Evolutionary conservation across 1,140 invertebrate genomes (phyloP).

Genomic region (Apolygus lucorum): DNA sequence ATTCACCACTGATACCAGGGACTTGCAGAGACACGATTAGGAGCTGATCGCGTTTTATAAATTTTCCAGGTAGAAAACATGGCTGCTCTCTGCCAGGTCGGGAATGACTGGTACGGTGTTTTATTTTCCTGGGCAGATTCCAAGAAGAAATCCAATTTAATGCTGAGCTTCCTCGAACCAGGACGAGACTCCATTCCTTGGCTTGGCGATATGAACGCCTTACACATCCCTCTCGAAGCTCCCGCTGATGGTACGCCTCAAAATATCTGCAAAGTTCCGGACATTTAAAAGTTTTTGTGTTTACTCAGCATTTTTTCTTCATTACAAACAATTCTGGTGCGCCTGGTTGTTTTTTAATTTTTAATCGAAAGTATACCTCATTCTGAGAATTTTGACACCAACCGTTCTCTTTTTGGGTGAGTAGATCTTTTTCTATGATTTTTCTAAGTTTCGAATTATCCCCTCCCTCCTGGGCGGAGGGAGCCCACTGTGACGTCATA

Average conservation of each 20-base stretch:
- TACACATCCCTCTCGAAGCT: slow-evolving; percentile 48
- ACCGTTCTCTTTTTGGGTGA: too few relatives aligned
- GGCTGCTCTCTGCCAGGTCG: slow-evolving; percentile 67
- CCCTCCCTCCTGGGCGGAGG: background rate
- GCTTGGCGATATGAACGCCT: slow-evolving; percentile 69
- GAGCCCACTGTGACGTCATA: too few relatives aligned
- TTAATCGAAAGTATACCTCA: too few relatives aligned
- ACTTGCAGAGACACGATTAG: too few relatives aligned
- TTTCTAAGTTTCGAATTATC: background rate
- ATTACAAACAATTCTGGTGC: too few relatives aligned
- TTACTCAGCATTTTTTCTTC: too few relatives aligned
- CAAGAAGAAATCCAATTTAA: slow-evolving; percentile 91
- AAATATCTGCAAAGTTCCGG: slow-evolving; percentile 5
- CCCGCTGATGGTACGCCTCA: background rate
- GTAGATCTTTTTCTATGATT: too few relatives aligned
- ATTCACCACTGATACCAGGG: too few relatives aligned
- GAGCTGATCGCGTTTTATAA: too few relatives aligned
- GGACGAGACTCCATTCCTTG: slow-evolving; percentile 72
- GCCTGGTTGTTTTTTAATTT: too few relatives aligned
- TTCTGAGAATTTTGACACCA: too few relatives aligned
- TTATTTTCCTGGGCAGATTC: slow-evolving; percentile 88
- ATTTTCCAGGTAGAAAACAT: slow-evolving; percentile 62
- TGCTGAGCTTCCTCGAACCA: slow-evolving; percentile 81
- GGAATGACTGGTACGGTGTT: slow-evolving; percentile 87
- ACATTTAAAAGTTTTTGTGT: slow-evolving; percentile 13